Evolutionary conservation across 2,888 invertebrate genomes (phyloP), one percentile per base, ranked within the genome.

Genomic region (Sesamia inferens): DNA sequence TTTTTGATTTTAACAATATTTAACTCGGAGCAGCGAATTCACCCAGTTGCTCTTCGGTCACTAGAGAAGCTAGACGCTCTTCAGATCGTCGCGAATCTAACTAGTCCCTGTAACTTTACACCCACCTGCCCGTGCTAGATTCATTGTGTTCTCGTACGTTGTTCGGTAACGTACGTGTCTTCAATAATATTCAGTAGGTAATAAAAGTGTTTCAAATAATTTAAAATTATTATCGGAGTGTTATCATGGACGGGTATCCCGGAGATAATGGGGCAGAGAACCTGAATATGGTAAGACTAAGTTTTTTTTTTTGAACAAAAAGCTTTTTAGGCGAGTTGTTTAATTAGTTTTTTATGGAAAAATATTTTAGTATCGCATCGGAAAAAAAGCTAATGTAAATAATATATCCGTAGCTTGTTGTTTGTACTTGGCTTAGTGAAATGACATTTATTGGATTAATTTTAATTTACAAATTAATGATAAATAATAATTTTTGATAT

Each of bases 91-190:
- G 16, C 2, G 51, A 19, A 72, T 55, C 1, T 7, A n/a, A 55
- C 8, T 3, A 10, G 5, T 44, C 22, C 11, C 31, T 7, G 47
- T 22, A 13, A 61, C 81, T 58, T 8, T n/a, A 19, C 16, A 24
- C 16, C 14, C 39, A 59, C 57, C 13, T 62, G 16, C 39, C 22
- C 51, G 71, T 31, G 59, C 19, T 24, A 31, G 19, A 65, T 24
- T 24, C 22, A 58, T 58, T 79, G 83, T 72, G 61, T 62, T 14
- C 3, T 0, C 10, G 8, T 3, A 65, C 63, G 0, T 58, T 39
- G 68, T 54, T 4, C 39, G 68, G 59, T 65, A 70, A 11, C 80
- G 81, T 54, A 70, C 81, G 81, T 67, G 72, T 31, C 42, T 13
- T 14, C 0, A n/a, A n/a, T 48, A 58, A 48, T 61, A 39, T 16